Evolutionary conservation across 2,113 vertebrate species (phyloP), one percentile per base, ranked within the genome.

Genomic region (Mus spicilegus): DNA sequence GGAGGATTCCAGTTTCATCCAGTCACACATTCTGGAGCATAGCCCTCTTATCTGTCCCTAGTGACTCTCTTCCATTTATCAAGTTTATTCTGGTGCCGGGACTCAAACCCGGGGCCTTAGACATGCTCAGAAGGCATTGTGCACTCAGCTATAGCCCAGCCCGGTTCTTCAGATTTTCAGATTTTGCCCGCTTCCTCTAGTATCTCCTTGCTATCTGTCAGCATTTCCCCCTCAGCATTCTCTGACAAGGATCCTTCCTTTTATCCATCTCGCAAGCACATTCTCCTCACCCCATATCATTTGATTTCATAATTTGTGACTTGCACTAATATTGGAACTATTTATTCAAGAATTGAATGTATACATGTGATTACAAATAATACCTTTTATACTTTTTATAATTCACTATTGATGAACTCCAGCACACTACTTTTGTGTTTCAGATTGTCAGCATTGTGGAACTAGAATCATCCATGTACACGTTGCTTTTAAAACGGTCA

Each of bases 391-490:
- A 1, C 7, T 78, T 95, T 78, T 84, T 26, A 42, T 96, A 69
- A 78, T 56, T 89, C 1, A n/a, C 96, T 76, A 11, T 17, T n/a
- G 4, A 70, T 88, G 51, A 94, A 61, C 85, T 84, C 5, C 1
- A 75, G 91, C 95, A 78, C 97, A 61, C 92, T 14, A 24, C 22
- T 94, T 16, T 26, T 98, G 0, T 98, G 6, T 98, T 98, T 91
- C 98, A 99, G 99, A 97, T 99, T 96, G 85, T 98, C 89, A 97
- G 72, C 93, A 99, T 99, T 75, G 99, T 99, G 96, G 98, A 99
- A 1, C 88, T 99, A 73, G 99, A 99, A 61, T 86, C 99, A 98
- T 98, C 99, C 86, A 96, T 99, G 92, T 99, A 99, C 70, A 49
- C 93, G 46, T 97, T 99, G 56, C 98, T 99, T 96, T 99, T 98